Conservation (phyloP, 2,797 vertebrate species). For the Clarias pachynema region DNA sequence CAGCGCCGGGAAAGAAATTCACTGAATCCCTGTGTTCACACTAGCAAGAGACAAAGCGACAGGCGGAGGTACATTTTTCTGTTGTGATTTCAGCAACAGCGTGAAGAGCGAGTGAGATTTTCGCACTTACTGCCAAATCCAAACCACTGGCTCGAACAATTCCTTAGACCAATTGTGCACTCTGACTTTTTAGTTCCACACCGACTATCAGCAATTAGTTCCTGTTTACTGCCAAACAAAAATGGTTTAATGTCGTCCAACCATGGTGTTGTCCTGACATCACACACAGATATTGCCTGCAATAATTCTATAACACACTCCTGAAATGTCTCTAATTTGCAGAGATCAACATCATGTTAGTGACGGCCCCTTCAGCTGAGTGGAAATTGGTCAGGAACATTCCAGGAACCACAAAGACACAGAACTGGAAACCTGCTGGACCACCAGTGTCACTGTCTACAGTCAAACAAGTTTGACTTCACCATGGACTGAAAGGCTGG, state of each 20-base stretch:
- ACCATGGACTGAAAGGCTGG: too few relatives aligned
- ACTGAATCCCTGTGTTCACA: background rate
- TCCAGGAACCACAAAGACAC: too few relatives aligned
- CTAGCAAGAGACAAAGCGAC: background rate
- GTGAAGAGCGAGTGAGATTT: background rate
- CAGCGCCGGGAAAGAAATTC: background rate
- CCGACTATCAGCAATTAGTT: background rate
- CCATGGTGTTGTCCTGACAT: background rate
- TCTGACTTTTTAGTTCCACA: background rate
- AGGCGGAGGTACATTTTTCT: background rate
- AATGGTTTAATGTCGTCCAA: background rate
- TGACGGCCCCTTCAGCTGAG: too few relatives aligned
- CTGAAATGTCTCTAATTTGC: too few relatives aligned
- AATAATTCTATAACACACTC: background rate
- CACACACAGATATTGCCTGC: too few relatives aligned
- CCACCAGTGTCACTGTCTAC: too few relatives aligned
- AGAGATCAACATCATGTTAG: too few relatives aligned
- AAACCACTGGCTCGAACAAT: background rate
- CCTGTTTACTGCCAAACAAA: background rate
- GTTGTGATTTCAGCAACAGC: background rate
- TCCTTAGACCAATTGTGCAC: background rate
- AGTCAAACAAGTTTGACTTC: too few relatives aligned
- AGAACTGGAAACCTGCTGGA: too few relatives aligned
- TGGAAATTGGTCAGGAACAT: too few relatives aligned
- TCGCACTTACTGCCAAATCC: background rate